Percentiles rank a stretch among this genome's conserved stretches.
Evolutionary conservation across 2,113 vertebrate genomes (phyloP).

Genomic region (Rhineura floridana): DNA sequence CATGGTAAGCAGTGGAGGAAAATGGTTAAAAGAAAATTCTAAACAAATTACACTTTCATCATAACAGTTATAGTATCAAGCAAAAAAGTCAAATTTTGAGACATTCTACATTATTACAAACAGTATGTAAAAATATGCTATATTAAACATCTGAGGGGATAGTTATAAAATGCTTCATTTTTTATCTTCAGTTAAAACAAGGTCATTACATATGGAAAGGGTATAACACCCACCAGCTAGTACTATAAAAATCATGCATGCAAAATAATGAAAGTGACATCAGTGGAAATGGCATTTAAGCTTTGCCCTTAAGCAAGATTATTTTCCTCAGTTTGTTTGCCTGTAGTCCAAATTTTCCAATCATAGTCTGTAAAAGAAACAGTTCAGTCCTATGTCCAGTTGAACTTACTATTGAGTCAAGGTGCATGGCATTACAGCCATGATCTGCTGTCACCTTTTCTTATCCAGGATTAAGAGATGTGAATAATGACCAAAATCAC

Average conservation of each 20-base stretch:
- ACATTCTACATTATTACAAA: conserved; percentile 11
- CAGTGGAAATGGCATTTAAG: conserved; percentile 27
- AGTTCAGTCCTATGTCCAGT: neutral
- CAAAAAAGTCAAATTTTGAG: neutral
- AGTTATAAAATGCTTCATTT: conserved; percentile 1
- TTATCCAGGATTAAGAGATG: neutral
- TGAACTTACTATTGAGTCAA: neutral
- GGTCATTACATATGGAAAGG: conserved; percentile 4
- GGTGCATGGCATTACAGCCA: neutral
- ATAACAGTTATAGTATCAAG: neutral
- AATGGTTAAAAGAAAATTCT: conserved; percentile 2
- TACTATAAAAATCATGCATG: conserved; percentile 26
- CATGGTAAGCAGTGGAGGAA: neutral
- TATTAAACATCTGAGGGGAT: neutral
- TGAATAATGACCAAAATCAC: neutral
- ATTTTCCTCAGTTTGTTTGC: conserved; percentile 1
- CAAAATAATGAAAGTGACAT: conserved; percentile 6
- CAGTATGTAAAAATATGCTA: neutral
- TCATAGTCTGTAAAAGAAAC: neutral
- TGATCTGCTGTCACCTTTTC: neutral
- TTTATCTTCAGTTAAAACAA: conserved; percentile 17
- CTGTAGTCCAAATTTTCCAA: conserved; percentile 2
- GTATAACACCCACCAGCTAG: conserved; percentile 24
- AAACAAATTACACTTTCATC: neutral
- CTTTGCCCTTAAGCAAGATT: conserved; percentile 6